Evolutionary conservation across 2,797 vertebrate species (phyloP).

Genomic region (Ctenopoma multispine): DNA sequence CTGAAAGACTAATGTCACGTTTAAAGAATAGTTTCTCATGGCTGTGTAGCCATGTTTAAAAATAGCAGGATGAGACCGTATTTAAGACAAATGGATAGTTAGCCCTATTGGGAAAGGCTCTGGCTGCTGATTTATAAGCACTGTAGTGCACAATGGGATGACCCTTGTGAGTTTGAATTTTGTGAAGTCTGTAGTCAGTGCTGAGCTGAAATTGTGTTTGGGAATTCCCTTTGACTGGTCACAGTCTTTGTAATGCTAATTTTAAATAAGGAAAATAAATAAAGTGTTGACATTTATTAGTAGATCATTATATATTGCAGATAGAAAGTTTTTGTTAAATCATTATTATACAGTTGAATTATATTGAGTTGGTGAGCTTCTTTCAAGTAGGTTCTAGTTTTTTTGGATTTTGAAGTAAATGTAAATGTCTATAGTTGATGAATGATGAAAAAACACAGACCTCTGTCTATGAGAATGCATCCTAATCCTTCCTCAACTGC

Average conservation of each 20-base stretch:
- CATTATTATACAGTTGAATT: not conserved
- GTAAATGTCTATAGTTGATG: no score
- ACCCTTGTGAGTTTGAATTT: slow-evolving; percentile 10
- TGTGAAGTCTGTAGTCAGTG: slow-evolving; percentile 28
- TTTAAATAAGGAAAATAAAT: slow-evolving; percentile 23
- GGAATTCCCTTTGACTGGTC: slow-evolving; percentile 25
- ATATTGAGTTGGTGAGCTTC: not conserved
- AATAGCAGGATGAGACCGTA: slow-evolving; percentile 31
- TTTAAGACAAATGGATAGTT: slow-evolving; percentile 30
- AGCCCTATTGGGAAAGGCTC: slow-evolving; percentile 6
- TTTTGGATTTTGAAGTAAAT: no score
- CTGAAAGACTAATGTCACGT: slow-evolving; percentile 50
- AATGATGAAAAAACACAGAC: not conserved
- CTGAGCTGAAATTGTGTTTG: slow-evolving; percentile 31
- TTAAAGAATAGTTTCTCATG: slow-evolving; percentile 59
- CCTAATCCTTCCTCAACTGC: not conserved
- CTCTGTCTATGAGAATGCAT: not conserved
- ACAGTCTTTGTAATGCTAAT: slow-evolving; percentile 47
- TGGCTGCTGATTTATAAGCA: slow-evolving; percentile 47
- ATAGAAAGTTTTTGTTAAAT: slow-evolving; percentile 11
- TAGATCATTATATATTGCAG: not conserved
- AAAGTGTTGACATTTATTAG: slow-evolving; percentile 36
- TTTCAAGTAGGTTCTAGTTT: no score
- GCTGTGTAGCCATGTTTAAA: slow-evolving; percentile 59
- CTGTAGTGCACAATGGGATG: slow-evolving; percentile 27